Evolutionary conservation across 2,113 vertebrate genomes (phyloP), one percentile per base, ranked within the genome.

Genomic region (Corydoras maculifer): DNA sequence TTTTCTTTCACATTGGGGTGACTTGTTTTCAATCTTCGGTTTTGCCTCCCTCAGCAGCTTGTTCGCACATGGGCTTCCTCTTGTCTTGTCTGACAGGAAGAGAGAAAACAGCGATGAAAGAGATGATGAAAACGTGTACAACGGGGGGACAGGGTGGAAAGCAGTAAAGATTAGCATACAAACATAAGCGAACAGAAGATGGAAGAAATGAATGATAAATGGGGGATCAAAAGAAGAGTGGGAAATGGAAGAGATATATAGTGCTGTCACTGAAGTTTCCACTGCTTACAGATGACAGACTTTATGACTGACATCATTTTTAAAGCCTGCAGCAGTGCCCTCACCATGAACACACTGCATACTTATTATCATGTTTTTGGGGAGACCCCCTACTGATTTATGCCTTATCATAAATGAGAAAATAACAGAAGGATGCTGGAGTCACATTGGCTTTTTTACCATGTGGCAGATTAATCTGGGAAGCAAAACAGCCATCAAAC

Each of bases 251-350:
- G 14, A 57, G 14, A 57, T 57, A 57, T n/a, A 57, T 57, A 57
- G n/a, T n/a, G n/a, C 54, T 57, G 54, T 57, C 54, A 57, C 13
- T n/a, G 54, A n/a, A 57, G 13, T 57, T 57, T 57, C 54, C n/a
- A n/a, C 54, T 15, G 12, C 14, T n/a, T 57, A 57, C 54, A 57
- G 14, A 57, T 53, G 51, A 53, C 51, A 12, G 51, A 53, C 51
- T 53, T 43, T 43, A 43, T 43, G 35, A 43, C 35, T 43, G 35
- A 53, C 9, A 53, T 53, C 51, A 53, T 53, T 57, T 57, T 57
- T n/a, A 57, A 57, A 57, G 6, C 13, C 54, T 57, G 54, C 14
- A 13, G 13, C 14, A n/a, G 54, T 7, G 54, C 54, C 54, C 14
- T 57, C 54, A 57, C 5, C 12, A n/a, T n/a, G 12, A 57, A n/a